A percentile compares a stretch with the other conserved stretches of the same genome.
Conservation (phyloP, 2,888 invertebrate species). For the Heterodera filipjevi region DNA sequence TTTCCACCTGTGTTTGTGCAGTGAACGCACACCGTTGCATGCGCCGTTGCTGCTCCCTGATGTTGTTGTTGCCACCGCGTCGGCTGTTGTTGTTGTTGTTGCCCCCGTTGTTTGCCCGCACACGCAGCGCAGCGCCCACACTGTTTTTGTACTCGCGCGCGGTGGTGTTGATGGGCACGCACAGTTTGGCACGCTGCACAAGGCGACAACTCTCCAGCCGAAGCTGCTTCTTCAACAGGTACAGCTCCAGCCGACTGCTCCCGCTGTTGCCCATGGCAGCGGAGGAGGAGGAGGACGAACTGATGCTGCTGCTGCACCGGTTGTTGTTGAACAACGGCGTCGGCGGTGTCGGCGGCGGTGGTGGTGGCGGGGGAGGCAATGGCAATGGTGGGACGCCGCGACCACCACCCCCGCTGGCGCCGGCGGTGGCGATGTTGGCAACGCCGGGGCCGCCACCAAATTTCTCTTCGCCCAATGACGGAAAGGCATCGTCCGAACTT, state of each 20-base stretch:
- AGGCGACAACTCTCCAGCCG: constrained; percentile 47
- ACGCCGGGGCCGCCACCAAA: too few species aligned
- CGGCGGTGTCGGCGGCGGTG: background rate
- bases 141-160: constrained; percentile 42
- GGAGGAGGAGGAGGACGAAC: too few species aligned
- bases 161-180: constrained; percentile 47
- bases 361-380: too few species aligned
- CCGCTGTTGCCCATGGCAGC: background rate
- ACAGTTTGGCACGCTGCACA: constrained; percentile 44
- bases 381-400: too few species aligned
- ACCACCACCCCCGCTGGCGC: background rate
- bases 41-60: constrained; percentile 25
- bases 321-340: too few species aligned
- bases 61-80: background rate
- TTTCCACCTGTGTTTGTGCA: constrained; percentile 1
- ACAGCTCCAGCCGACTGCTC: constrained; percentile 44
- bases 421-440: too few species aligned
- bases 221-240: constrained; percentile 54
- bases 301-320: too few species aligned
- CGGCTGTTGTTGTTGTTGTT: background rate
- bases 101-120: constrained; percentile 30
- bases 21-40: constrained; percentile 31
- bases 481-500: constrained; percentile 47
- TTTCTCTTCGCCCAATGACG: constrained; percentile 27
- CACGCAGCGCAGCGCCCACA: constrained; percentile 44